A percentile compares a stretch with the other conserved stretches of the same genome.
Evolutionary conservation across 2,113 vertebrate species (phyloP).

Genomic region (Thermophis baileyi): DNA sequence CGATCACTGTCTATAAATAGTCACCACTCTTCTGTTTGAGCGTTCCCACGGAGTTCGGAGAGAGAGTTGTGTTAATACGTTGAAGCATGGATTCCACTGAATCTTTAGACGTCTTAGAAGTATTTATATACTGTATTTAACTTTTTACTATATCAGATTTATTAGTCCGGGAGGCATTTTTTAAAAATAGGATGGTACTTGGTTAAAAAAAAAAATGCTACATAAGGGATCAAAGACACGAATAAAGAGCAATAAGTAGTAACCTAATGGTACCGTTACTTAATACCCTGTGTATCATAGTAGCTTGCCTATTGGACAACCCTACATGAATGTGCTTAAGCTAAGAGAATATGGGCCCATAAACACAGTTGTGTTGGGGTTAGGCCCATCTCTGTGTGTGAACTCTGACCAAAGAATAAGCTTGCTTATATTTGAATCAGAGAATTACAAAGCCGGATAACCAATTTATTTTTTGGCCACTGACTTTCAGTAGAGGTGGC

Average conservation of each 20-base stretch:
- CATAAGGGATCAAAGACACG: neutral
- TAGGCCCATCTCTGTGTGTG: neutral
- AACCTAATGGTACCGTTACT: neutral
- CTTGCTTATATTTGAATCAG: neutral
- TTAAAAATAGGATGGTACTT: neutral
- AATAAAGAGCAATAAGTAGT: neutral
- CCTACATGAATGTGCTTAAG: neutral
- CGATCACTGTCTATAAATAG: neutral
- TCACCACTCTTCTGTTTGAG: neutral
- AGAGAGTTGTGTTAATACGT: neutral
- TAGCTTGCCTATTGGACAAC: neutral
- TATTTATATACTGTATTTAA: neutral
- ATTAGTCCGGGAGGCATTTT: neutral
- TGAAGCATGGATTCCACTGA: neutral
- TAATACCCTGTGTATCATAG: neutral
- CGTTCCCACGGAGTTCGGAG: neutral
- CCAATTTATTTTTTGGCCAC: neutral
- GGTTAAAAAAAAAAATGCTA: neutral
- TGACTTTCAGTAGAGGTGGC: neutral
- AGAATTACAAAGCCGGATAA: neutral
- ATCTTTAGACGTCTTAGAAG: neutral
- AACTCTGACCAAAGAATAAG: neutral
- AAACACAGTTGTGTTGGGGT: neutral
- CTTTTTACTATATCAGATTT: neutral
- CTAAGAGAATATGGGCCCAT: neutral